Evolutionary conservation across 2,797 vertebrate genomes (phyloP).

Genomic region (Hemibagrus guttatus): DNA sequence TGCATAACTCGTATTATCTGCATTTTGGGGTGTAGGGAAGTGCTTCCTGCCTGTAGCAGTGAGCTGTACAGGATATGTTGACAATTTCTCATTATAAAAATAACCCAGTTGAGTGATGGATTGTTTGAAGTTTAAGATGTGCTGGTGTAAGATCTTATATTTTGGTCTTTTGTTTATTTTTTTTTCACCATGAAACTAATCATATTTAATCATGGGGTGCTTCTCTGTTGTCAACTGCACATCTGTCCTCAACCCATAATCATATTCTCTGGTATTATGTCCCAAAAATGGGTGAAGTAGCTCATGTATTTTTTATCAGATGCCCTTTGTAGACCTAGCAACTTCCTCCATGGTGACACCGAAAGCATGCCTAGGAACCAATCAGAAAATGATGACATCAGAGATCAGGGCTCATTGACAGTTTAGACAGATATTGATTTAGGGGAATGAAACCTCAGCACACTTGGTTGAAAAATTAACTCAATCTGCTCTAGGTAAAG

Average conservation of each 20-base stretch:
- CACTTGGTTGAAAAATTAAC: constrained; percentile 59
- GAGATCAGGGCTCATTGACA: constrained; percentile 56
- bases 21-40: constrained; percentile 3
- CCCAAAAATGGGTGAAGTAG: constrained; percentile 27
- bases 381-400: constrained; percentile 58
- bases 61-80: not conserved
- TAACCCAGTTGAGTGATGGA: not conserved
- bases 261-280: constrained; percentile 30
- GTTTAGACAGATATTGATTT: constrained; percentile 66
- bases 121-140: not conserved
- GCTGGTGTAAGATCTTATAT: not conserved
- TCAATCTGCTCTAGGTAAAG: constrained; percentile 38
- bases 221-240: not conserved
- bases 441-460: constrained; percentile 61
- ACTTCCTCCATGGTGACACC: constrained; percentile 61
- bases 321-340: constrained; percentile 51
- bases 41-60: not conserved
- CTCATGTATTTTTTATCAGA: constrained; percentile 52
- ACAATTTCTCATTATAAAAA: not conserved
- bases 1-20: constrained; percentile 33
- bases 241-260: not conserved
- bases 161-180: not conserved
- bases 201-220: not conserved
- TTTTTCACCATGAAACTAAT: not conserved
- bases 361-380: constrained; percentile 54